These are phyloP conservation scores for Uloborus diversus DNA, from an alignment of 1,140 invertebrate genomes.

Conservation along the genomic window DNA sequence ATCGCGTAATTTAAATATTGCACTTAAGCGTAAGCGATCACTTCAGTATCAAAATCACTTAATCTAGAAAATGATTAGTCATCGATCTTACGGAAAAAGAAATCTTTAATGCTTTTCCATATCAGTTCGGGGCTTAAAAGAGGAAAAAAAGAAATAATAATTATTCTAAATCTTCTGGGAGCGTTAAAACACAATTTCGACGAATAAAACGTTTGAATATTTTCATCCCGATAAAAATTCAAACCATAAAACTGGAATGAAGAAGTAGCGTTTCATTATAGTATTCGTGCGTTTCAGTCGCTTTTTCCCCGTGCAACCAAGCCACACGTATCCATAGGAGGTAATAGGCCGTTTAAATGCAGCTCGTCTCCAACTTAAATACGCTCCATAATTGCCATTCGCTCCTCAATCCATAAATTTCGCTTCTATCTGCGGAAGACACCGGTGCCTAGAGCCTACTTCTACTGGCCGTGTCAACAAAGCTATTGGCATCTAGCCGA, in stretches of 20 bases:
- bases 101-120: not conserved
- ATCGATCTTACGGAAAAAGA: not conserved
- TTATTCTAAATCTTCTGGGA: slow-evolving; percentile 32
- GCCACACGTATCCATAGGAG: slow-evolving; percentile 4
- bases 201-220: slow-evolving; percentile 31
- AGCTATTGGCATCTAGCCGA: slow-evolving; percentile 44
- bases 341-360: slow-evolving; percentile 55
- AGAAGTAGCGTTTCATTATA: slow-evolving; percentile 33
- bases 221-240: slow-evolving; percentile 39
- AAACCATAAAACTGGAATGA: slow-evolving; percentile 41
- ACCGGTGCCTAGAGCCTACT: slow-evolving; percentile 36
- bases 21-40: no score
- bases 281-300: not conserved
- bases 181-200: slow-evolving; percentile 13
- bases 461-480: slow-evolving; percentile 44
- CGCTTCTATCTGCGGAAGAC: slow-evolving; percentile 33
- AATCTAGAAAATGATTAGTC: slow-evolving; percentile 29
- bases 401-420: slow-evolving; percentile 50
- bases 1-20: no score
- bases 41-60: not conserved
- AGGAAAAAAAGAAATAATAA: slow-evolving; percentile 20
- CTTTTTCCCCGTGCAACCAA: not conserved
- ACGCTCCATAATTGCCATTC: slow-evolving; percentile 48
- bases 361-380: slow-evolving; percentile 51
- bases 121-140: not conserved